Percentiles rank a stretch among this genome's conserved stretches.
Conservation (phyloP, 2,113 vertebrate species). For the Monarcha castaneiventris region DNA sequence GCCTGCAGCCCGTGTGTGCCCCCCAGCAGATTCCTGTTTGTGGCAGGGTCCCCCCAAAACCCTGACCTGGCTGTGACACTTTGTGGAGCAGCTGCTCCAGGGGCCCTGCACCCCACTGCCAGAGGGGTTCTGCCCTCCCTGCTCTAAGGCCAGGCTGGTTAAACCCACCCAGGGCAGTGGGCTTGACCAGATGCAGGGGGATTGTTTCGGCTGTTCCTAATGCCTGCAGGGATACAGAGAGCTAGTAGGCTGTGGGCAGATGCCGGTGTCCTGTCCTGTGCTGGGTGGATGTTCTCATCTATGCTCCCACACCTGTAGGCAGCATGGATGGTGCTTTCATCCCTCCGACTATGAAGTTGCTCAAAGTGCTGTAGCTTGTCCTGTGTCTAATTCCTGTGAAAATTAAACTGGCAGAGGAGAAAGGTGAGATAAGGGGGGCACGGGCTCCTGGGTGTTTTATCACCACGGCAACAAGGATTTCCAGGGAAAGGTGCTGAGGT, state of each 20-base stretch:
- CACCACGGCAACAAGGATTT: slow-evolving; percentile 25
- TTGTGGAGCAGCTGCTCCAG: not conserved
- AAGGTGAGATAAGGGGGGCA: not conserved
- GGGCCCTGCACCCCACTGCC: not conserved
- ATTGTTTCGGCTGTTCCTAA: fast-evolving
- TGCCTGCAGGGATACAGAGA: fast-evolving
- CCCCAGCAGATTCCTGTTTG: not conserved
- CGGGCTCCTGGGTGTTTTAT: not conserved
- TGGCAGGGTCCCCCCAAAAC: not conserved
- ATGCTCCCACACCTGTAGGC: not conserved
- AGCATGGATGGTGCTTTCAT: not conserved
- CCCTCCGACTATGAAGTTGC: not conserved
- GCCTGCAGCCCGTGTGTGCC: not conserved
- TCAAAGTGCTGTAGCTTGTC: not conserved
- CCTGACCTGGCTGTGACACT: not conserved
- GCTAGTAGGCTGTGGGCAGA: not conserved
- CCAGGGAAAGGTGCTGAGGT: slow-evolving; percentile 18
- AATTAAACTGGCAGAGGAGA: not conserved
- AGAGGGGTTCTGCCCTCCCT: not conserved
- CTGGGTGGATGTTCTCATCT: not conserved
- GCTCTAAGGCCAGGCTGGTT: not conserved
- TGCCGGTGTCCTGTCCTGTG: not conserved
- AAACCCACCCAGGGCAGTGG: fast-evolving
- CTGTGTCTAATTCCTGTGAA: not conserved
- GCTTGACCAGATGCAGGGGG: not conserved